Conservation (phyloP, 2,113 vertebrate genomes). For the Calypte anna region DNA sequence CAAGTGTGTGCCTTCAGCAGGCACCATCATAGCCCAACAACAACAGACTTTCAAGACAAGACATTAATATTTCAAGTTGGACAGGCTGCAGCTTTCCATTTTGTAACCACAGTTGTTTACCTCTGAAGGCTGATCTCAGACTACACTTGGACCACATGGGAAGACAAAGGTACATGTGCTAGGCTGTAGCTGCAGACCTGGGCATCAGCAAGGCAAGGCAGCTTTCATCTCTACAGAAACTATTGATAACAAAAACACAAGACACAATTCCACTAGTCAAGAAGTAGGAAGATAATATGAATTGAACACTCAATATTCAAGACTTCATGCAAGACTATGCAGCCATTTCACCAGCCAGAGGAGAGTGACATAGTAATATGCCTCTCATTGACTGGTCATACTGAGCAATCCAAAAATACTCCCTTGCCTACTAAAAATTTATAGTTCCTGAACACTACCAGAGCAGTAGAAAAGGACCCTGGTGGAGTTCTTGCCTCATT, state of each 20-base stretch:
- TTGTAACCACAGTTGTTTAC: neutral
- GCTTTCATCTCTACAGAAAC: neutral
- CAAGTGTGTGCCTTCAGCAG: neutral
- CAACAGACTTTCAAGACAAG: neutral
- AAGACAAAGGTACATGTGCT: neutral
- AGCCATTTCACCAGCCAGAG: neutral
- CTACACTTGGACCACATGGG: neutral
- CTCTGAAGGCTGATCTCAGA: neutral
- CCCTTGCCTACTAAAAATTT: neutral
- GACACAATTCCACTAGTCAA: neutral
- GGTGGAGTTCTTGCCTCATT: neutral
- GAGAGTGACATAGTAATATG: neutral
- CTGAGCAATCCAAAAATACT: neutral
- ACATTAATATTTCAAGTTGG: neutral
- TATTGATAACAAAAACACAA: neutral
- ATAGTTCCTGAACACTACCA: neutral
- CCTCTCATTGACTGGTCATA: neutral
- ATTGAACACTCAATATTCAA: neutral
- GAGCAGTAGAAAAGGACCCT: neutral
- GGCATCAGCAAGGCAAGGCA: neutral
- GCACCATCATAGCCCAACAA: neutral
- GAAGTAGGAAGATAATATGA: neutral
- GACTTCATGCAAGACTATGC: accelerated
- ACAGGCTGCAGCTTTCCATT: neutral
- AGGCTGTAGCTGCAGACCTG: neutral